A percentile compares a stretch with the other conserved stretches of the same genome.
phyloP scores from a whole-genome alignment of 2,888 invertebrate genomes.

The Tenthredo notha region DNA sequence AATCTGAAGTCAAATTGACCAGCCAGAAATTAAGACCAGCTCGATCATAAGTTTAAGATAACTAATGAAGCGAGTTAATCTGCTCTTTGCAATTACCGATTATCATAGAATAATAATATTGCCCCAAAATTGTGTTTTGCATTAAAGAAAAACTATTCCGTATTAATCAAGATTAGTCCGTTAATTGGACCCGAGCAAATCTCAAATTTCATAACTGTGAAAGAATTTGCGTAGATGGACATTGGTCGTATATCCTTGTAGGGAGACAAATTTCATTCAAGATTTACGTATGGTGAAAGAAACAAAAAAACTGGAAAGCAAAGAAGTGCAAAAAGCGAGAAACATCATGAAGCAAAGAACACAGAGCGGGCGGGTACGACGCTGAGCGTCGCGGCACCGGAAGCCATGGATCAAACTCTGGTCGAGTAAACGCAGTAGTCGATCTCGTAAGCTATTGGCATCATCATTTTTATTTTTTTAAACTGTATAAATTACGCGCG shows the following conservation, averaged over 20 bases:
- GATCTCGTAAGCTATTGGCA: constrained; percentile 54
- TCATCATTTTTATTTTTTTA: constrained; percentile 20
- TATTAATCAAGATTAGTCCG: background rate
- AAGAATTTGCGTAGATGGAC: background rate
- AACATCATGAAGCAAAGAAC: constrained; percentile 64
- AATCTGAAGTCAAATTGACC: background rate
- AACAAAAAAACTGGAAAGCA: background rate
- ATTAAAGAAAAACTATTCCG: background rate
- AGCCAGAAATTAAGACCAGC: background rate
- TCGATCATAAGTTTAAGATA: background rate
- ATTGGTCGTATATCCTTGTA: background rate
- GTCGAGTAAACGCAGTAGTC: constrained; percentile 57
- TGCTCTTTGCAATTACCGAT: background rate
- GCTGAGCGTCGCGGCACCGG: constrained; percentile 75
- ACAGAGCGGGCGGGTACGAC: constrained; percentile 75
- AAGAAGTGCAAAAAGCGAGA: constrained; percentile 55
- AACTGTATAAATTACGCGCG: background rate
- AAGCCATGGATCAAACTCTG: constrained; percentile 76
- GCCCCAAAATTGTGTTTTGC: background rate
- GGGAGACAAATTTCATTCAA: constrained; percentile 63
- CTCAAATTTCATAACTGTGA: background rate
- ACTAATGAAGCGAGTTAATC: background rate
- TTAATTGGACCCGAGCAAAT: background rate
- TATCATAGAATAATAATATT: background rate
- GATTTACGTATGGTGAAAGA: constrained; percentile 2